Conservation (phyloP, 2,888 invertebrate genomes). For the Scelioninae gen. 1 region DNA sequence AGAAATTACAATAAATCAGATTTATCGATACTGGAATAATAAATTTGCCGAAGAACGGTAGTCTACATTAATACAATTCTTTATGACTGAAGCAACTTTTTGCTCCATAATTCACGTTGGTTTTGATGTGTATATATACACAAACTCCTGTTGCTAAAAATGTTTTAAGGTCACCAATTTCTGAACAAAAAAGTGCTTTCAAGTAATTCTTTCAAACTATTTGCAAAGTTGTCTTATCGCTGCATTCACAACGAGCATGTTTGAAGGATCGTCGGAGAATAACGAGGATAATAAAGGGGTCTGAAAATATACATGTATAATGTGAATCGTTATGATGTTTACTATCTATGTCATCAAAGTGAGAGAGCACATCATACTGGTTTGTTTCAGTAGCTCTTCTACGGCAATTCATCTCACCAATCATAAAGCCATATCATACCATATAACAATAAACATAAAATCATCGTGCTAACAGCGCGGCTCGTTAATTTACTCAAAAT, state of each 20-base stretch:
- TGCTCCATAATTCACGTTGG: neutral
- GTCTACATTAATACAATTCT: neutral
- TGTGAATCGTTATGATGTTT: constrained; percentile 70
- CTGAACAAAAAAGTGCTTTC: neutral
- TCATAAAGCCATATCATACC: constrained; percentile 53
- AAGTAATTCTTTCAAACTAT: constrained; percentile 11
- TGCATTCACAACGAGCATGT: constrained; percentile 49
- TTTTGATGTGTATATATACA: neutral
- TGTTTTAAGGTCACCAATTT: neutral
- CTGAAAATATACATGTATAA: constrained; percentile 56
- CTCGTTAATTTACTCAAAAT: constrained; percentile 21
- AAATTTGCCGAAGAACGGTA: constrained; percentile 21
- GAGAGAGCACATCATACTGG: constrained; percentile 67
- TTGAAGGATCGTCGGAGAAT: constrained; percentile 54
- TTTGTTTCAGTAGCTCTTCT: constrained; percentile 71
- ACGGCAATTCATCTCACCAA: constrained; percentile 48
- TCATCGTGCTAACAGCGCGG: constrained; percentile 14
- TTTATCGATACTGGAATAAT: constrained; percentile 31
- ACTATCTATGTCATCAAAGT: constrained; percentile 73
- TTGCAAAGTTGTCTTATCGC: constrained; percentile 37
- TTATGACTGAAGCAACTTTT: neutral
- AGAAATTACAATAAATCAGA: constrained; percentile 36
- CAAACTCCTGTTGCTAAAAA: neutral
- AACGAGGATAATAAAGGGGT: constrained; percentile 64
- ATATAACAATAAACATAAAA: constrained; percentile 53